Conservation (phyloP, 2,797 vertebrate genomes). For the Triplophysa bombifrons region DNA sequence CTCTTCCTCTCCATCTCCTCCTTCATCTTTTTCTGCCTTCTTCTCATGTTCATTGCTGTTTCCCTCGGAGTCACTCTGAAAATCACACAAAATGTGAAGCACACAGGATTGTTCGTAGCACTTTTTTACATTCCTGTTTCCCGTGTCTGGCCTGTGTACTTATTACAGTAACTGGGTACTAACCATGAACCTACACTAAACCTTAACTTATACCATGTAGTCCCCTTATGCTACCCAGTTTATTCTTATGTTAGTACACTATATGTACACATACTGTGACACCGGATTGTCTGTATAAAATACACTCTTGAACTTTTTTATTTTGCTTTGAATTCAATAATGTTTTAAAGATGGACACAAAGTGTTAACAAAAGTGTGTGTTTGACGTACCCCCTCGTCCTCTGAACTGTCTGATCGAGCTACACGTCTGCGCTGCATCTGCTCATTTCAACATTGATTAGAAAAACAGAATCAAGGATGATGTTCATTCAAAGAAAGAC, state of each 20-base stretch:
- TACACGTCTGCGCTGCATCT: neutral
- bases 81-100: neutral
- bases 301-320: too few relatives aligned
- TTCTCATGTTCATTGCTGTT: neutral
- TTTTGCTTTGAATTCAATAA: too few relatives aligned
- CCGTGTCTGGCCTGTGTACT: too few relatives aligned
- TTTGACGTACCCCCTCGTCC: neutral
- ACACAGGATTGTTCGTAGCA: neutral
- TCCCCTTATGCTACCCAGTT: too few relatives aligned
- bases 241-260: too few relatives aligned
- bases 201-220: too few relatives aligned
- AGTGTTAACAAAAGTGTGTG: neutral
- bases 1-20: neutral
- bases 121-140: too few relatives aligned
- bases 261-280: too few relatives aligned
- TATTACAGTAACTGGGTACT: too few relatives aligned
- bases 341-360: too few relatives aligned
- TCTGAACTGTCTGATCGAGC: slow-evolving; percentile 1
- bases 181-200: too few relatives aligned
- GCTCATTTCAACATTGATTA: neutral
- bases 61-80: slow-evolving; percentile 4
- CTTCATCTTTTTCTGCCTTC: neutral
- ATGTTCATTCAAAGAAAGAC: neutral
- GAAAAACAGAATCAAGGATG: neutral
- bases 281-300: too few relatives aligned